phyloP scores from a whole-genome alignment of 2,113 vertebrate species.

The Romanogobio albipinnatus region DNA sequence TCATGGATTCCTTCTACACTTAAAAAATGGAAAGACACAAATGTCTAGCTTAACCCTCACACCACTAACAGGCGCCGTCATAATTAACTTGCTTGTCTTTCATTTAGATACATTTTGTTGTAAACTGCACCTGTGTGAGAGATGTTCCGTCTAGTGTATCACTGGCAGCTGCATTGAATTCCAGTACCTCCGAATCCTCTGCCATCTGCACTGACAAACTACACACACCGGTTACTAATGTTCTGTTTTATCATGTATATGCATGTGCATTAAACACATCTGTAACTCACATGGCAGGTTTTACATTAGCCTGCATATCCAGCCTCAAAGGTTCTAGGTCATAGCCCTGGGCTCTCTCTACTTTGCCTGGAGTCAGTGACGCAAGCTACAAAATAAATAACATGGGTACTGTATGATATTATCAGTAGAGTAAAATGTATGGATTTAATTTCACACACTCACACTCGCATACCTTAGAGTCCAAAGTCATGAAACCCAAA shows the following conservation, averaged over 20 bases:
- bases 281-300: conserved; percentile 78
- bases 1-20: conserved; percentile 70
- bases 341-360: conserved; percentile 73
- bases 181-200: conserved; percentile 66
- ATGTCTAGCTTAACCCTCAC: not conserved
- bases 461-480: conserved; percentile 76
- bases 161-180: conserved; percentile 80
- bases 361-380: conserved; percentile 72
- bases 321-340: conserved; percentile 76
- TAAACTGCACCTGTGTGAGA: conserved; percentile 63
- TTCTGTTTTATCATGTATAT: too few relatives aligned
- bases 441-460: too few relatives aligned
- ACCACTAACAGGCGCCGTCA: not conserved
- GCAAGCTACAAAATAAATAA: conserved; percentile 69
- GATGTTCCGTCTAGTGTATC: conserved; percentile 76
- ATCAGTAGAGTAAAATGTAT: not conserved
- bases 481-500: conserved; percentile 87
- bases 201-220: conserved; percentile 74
- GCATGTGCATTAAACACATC: not conserved
- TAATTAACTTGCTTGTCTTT: not conserved
- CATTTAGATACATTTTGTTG: conserved; percentile 2
- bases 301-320: conserved; percentile 76
- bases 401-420: not conserved
- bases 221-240: not conserved
- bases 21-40: not conserved